These are phyloP conservation scores for Leptinotarsa undecemlineata DNA, from an alignment of 1,140 invertebrate genomes.

Conservation along the genomic window DNA sequence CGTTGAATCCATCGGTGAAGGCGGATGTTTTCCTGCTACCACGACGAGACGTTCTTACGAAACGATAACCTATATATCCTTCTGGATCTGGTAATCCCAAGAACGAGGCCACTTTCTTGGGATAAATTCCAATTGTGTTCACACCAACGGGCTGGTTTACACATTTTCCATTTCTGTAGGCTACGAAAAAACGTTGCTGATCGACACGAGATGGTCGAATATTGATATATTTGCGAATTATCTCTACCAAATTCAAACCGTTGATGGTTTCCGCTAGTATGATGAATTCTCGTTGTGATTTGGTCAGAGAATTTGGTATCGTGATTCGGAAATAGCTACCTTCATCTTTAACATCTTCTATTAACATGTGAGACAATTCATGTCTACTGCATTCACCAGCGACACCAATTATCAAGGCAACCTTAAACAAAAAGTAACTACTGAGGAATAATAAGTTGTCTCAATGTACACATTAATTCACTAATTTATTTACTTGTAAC, in stretches of 20 bases:
- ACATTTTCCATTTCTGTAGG: slow-evolving; percentile 24
- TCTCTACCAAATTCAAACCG: not conserved
- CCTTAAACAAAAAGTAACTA: not conserved
- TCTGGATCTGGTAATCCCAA: slow-evolving; percentile 20
- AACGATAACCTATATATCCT: slow-evolving; percentile 23
- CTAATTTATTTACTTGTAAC: too few species aligned
- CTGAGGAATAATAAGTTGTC: too few species aligned
- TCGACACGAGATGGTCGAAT: slow-evolving; percentile 4
- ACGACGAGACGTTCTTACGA: not conserved
- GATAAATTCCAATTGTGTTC: slow-evolving; percentile 15
- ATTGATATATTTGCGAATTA: slow-evolving; percentile 14
- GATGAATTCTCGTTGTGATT: not conserved
- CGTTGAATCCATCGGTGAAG: not conserved
- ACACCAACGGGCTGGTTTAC: slow-evolving; percentile 8
- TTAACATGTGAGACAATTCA: not conserved
- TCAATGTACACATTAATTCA: too few species aligned
- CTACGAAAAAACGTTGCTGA: slow-evolving; percentile 22
- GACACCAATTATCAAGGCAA: slow-evolving; percentile 4
- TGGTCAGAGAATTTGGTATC: not conserved
- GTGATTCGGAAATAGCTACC: not conserved
- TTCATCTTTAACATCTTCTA: not conserved
- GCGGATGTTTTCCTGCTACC: not conserved
- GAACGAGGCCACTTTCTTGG: slow-evolving; percentile 9
- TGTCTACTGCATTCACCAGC: not conserved
- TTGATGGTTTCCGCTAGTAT: not conserved